A percentile compares a stretch with the other conserved stretches of the same genome.
Evolutionary conservation across 1,140 invertebrate species (phyloP).

Genomic region (Charaxes varanes): DNA sequence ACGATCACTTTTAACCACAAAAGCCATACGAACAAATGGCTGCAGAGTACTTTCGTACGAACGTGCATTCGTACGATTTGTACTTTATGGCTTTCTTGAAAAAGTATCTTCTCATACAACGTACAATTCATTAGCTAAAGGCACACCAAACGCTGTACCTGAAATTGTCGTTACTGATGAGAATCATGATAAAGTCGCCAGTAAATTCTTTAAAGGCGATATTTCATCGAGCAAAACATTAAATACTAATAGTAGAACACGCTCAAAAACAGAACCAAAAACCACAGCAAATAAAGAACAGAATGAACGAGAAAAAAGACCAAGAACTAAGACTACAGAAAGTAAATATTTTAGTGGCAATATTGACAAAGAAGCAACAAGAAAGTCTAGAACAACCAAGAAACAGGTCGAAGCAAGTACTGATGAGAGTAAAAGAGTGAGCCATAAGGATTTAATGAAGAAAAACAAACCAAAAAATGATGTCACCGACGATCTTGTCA

Average conservation of each 20-base stretch:
- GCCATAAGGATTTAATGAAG: slow-evolving; percentile 52
- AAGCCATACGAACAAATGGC: no score
- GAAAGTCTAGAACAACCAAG: slow-evolving; percentile 17
- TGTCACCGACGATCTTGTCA: slow-evolving; percentile 64
- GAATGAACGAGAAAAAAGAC: slow-evolving; percentile 45
- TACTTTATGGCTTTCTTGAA: no score
- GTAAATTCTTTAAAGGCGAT: slow-evolving; percentile 45
- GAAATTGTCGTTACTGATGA: slow-evolving; percentile 42
- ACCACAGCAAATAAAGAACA: slow-evolving; percentile 17
- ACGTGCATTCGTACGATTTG: no score
- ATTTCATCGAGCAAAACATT: slow-evolving; percentile 21
- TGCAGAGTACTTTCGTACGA: no score
- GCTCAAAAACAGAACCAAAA: slow-evolving; percentile 37
- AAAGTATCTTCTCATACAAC: no score
- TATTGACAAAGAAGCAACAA: slow-evolving; percentile 10
- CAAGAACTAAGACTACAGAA: slow-evolving; percentile 21
- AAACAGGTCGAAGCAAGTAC: slow-evolving; percentile 21
- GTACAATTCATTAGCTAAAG: no score
- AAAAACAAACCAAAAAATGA: slow-evolving; percentile 46
- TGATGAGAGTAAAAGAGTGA: slow-evolving; percentile 45
- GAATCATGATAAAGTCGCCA: slow-evolving; percentile 32
- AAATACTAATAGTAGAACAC: slow-evolving; percentile 32
- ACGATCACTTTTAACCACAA: no score
- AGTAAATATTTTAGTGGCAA: slow-evolving; percentile 52
- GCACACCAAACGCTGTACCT: slow-evolving; percentile 25